Base-by-base conservation (phyloP, 1,140 invertebrate species). In the Arion vulgaris region DNA sequence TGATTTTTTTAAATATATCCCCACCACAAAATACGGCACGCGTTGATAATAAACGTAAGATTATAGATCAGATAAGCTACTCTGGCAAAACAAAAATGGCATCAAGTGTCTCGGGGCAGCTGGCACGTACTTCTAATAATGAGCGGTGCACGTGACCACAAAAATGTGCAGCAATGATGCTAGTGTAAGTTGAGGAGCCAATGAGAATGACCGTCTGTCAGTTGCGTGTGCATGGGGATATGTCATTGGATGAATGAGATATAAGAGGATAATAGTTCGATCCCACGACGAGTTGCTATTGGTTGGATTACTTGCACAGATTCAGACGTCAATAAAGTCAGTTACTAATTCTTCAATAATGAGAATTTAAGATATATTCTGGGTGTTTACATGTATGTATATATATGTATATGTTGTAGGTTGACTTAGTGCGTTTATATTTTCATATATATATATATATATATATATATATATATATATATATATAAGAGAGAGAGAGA, bases 161-260 rank as follows among this genome's bases (percentile, higher is more conserved):
- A 45, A 57, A 57, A 57, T 57, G 15, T 15, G 51, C 51, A 57
- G 26, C 51, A 57, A n/a, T 57, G 9, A 17, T 26, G 51, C 26
- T 57, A 26, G 51, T 26, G 51, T 57, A 57, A 57, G 19, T 23
- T 45, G 51, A 57, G 51, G 26, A 57, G 51, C 51, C 51, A 57
- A 26, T 23, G 51, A 26, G 26, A 57, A 45, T 45, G 15, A 5
- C 41, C 41, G 51, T 26, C 51, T 57, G 51, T 57, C 26, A 57
- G 19, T 57, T 9, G 26, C 51, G 51, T 57, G 51, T 57, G 26
- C 51, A 57, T 17, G 51, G 51, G 23, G 17, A 57, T 57, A 2
- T 57, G 51, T 57, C 51, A 57, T 57, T 57, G 51, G 51, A 57
- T 57, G 51, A 57, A 23, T 57, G 51, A 57, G 26, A 57, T 57